Base-by-base conservation (phyloP, 1,140 invertebrate genomes). In the Dendrolimus kikuchii region DNA sequence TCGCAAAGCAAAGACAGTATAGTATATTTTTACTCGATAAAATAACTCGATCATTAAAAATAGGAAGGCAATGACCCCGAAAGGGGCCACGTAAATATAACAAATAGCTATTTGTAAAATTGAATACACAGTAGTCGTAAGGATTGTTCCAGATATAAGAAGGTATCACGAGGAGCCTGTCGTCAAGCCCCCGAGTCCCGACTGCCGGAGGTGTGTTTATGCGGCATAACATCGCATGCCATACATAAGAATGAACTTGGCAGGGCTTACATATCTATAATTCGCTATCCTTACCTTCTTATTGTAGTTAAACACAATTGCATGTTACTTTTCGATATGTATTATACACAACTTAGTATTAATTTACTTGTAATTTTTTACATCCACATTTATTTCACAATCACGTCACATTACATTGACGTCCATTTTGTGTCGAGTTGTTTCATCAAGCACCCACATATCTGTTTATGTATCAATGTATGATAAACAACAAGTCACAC, bases 351-450 rank as follows among this genome's bases (percentile, higher is more conserved):
- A 45, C n/a, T 45, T n/a, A 5, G n/a, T n/a, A 45, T 40, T n/a
- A 36, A 38, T n/a, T 51, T 38, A 7, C 37, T 9, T 8, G 4
- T 37, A 45, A 44, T 44, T 9, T 51, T 9, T 38, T 51, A 5
- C 36, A 3, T 23, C 23, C 23, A 23, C 51, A 52, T 66, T 76
- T 77, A 81, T 84, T 81, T 81, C 73, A 79, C 81, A 84, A 84
- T 81, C 78, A 77, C 74, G 77, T 77, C 75, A 84, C 73, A 74
- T 76, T 73, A 71, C 58, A 66, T 61, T 80, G 81, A 81, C 81
- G 81, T 81, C 81, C 81, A 84, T 81, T 79, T 81, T 84, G 80
- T 83, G 68, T 66, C 57, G 64, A 60, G 64, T 66, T 49, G 37
- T 57, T 68, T 62, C 55, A 64, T 54, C 49, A 60, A 52, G 50